Base-by-base conservation (phyloP, 2,888 invertebrate genomes). In the Himalopsyche japonica region DNA sequence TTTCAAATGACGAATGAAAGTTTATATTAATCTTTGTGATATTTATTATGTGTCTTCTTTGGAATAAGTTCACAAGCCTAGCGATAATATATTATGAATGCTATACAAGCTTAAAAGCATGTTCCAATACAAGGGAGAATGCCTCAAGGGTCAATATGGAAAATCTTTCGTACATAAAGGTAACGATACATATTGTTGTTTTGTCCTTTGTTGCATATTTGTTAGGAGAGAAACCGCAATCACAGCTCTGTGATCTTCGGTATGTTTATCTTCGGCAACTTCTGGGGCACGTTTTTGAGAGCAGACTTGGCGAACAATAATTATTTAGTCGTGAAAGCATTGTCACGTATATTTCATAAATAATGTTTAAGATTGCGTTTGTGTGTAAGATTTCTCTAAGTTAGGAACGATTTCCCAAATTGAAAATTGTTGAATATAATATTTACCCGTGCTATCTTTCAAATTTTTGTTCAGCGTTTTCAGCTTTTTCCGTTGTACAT, bases 261-360 rank as follows among this genome's bases (percentile, higher is more conserved):
- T 57, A 2, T 57, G 57, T 57, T 57, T 57, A 57, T 57, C 57
- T 57, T 57, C 10, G 57, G 57, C 57, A 57, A 57, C 57, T 57
- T 57, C 57, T 57, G 57, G 57, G 57, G 57, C 57, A 57, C 57
- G 57, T 57, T 57, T 57, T 57, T 57, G 57, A 57, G 57, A 57
- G 57, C n/a, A 57, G 57, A 24, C 57, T 57, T 24, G 7, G 20
- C n/a, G 6, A 57, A 57, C 20, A 57, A 57, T 82, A 85, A 85
- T 85, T 85, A 85, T 84, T 83, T 84, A 85, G 82, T 85, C 85
- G 84, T 85, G 84, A 85, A 82, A 48, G 57, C 82, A 85, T 84
- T 85, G 85, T 85, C 85, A 85, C 85, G 85, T 82, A 79, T 80
- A 64, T 85, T 84, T 85, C 85, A 84, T 85, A 85, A 85, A 85